These are phyloP conservation scores for Halictus ligatus DNA, from an alignment of 2,888 invertebrate species.

Conservation along the genomic window DNA sequence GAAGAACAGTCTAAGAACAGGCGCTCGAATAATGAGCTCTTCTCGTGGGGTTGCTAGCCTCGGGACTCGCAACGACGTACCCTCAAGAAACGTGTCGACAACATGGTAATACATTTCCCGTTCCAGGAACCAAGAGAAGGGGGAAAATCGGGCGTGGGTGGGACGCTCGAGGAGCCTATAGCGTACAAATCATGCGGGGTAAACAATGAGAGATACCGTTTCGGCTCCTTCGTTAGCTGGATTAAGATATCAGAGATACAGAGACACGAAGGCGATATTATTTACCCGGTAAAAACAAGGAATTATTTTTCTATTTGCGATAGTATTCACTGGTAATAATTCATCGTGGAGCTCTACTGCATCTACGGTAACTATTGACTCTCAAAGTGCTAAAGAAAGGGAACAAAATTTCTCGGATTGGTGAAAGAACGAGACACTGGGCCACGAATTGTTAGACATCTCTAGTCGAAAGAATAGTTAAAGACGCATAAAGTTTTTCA, in stretches of 20 bases:
- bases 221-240: not conserved
- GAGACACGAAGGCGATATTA: not conserved
- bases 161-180: not conserved
- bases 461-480: too few relatives aligned
- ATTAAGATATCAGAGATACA: not conserved
- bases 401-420: too few relatives aligned
- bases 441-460: too few relatives aligned
- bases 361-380: too few relatives aligned
- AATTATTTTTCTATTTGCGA: too few relatives aligned
- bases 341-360: not conserved
- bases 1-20: not conserved
- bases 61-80: not conserved
- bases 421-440: too few relatives aligned
- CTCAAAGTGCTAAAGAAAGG: too few relatives aligned
- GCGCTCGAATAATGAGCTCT: not conserved
- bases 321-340: not conserved
- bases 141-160: slow-evolving; percentile 1
- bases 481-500: too few relatives aligned
- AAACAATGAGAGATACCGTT: not conserved
- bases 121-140: slow-evolving; percentile 2
- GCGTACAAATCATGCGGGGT: slow-evolving; percentile 3
- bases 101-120: slow-evolving; percentile 11
- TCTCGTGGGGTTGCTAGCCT: not conserved
- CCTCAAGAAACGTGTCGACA: slow-evolving; percentile 15
- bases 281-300: not conserved